Percentiles rank a stretch among this genome's conserved stretches.
Evolutionary conservation across 92 coral and sea anemone genomes (phyloP).

Genomic region (Porites divaricata): DNA sequence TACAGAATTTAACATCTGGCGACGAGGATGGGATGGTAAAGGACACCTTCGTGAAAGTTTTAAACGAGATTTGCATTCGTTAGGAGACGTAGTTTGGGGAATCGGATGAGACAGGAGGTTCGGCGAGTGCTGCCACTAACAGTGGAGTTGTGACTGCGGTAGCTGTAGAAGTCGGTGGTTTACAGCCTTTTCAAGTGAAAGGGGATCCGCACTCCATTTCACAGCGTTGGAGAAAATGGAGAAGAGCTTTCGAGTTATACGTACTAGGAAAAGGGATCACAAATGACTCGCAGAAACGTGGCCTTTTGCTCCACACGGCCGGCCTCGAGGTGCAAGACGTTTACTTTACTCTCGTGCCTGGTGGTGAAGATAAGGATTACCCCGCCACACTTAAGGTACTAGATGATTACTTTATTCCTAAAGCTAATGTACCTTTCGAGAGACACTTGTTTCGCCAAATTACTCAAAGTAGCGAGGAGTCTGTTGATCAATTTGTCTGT

Average conservation of each 20-base stretch:
- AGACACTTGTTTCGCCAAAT: constrained; percentile 62
- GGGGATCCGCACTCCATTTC: constrained; percentile 45
- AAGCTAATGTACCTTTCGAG: no score
- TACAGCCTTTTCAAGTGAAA: constrained; percentile 32
- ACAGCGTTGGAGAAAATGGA: constrained; percentile 56
- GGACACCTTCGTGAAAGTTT: background rate
- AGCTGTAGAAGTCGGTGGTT: constrained; percentile 26
- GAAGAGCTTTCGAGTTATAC: constrained; percentile 41
- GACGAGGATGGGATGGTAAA: constrained; percentile 18
- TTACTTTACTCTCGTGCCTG: constrained; percentile 53
- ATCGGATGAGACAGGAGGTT: background rate
- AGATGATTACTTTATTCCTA: no score
- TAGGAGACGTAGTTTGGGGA: background rate
- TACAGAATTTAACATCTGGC: constrained; percentile 28
- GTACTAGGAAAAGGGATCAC: constrained; percentile 43
- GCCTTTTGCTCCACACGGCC: constrained; percentile 46
- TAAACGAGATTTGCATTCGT: background rate
- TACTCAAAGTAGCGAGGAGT: constrained; percentile 34
- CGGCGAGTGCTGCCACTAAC: constrained; percentile 8
- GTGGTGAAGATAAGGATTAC: constrained; percentile 36
- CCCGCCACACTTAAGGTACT: constrained; percentile 34
- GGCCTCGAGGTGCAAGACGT: constrained; percentile 53
- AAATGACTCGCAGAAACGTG: constrained; percentile 37
- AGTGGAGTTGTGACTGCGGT: constrained; percentile 14
- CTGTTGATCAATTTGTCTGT: constrained; percentile 47